These are phyloP conservation scores for Nanorana parkeri DNA, from an alignment of 2,113 vertebrate genomes.

Conservation along the genomic window DNA sequence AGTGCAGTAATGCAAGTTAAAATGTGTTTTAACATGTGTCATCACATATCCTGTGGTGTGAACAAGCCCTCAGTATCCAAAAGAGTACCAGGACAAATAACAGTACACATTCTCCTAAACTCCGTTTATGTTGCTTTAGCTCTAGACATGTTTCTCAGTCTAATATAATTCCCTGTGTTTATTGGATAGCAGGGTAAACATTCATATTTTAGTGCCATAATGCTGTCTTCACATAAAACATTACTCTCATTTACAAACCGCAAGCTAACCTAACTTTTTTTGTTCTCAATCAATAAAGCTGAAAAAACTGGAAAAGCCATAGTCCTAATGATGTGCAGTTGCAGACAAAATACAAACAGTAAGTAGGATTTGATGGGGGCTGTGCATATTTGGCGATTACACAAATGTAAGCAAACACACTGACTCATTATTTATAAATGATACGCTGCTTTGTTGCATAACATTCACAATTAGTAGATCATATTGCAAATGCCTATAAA, in stretches of 20 bases:
- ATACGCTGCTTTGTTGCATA: conserved; percentile 17
- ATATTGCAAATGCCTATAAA: neutral
- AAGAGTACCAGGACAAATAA: too few relatives aligned
- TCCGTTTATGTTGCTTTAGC: neutral
- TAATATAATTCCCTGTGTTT: neutral
- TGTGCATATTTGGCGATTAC: conserved; percentile 5
- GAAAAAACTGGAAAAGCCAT: neutral
- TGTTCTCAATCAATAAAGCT: neutral
- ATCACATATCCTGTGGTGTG: too few relatives aligned
- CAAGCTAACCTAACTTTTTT: conserved; percentile 19
- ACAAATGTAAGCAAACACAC: conserved; percentile 39
- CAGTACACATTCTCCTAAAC: too few relatives aligned
- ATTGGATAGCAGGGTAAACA: neutral
- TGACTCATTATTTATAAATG: conserved; percentile 39
- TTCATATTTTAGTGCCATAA: neutral
- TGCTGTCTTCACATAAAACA: conserved; percentile 2
- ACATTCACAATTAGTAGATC: neutral
- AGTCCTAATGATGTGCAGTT: conserved; percentile 37
- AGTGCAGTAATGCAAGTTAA: too few relatives aligned
- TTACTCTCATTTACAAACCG: neutral
- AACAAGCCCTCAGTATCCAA: too few relatives aligned
- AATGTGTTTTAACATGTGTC: too few relatives aligned
- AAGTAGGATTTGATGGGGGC: neutral
- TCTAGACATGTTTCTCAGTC: neutral
- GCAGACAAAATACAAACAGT: conserved; percentile 13